These are phyloP conservation scores for Amphipoea oculea DNA, from an alignment of 2,888 invertebrate genomes.

Conservation along the genomic window DNA sequence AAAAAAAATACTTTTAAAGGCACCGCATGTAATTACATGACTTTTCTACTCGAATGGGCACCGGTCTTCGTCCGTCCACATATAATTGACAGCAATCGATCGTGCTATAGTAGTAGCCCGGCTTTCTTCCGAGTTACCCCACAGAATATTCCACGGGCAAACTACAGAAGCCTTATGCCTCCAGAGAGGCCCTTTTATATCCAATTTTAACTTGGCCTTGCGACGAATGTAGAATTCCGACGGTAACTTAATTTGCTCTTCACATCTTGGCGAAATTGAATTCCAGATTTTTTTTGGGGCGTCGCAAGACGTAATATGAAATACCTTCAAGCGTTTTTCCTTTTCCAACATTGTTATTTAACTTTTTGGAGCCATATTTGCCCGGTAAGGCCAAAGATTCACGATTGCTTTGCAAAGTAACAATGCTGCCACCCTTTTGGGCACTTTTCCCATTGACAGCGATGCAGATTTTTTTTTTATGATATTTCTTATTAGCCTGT, in stretches of 20 bases:
- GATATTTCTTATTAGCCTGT: no score
- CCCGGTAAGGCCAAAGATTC: background rate
- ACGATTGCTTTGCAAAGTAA: background rate
- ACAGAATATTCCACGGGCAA: slow-evolving; percentile 27
- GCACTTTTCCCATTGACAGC: background rate
- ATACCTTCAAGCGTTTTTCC: background rate
- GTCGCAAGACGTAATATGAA: slow-evolving; percentile 4
- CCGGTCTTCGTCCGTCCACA: background rate
- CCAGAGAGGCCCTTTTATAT: slow-evolving; percentile 46
- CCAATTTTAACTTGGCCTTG: slow-evolving; percentile 53
- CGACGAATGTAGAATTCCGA: slow-evolving; percentile 27
- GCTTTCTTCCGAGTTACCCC: slow-evolving; percentile 19
- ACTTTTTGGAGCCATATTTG: background rate
- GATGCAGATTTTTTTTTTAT: no score
- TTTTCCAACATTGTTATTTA: slow-evolving; percentile 6
- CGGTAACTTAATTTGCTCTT: slow-evolving; percentile 51
- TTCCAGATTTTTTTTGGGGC: slow-evolving; percentile 20
- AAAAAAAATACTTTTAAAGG: no score
- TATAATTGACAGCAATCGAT: slow-evolving; percentile 16
- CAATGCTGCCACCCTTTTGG: background rate
- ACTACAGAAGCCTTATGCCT: slow-evolving; percentile 55
- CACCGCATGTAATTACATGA: no score
- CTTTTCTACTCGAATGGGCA: slow-evolving; percentile 9
- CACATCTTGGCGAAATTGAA: slow-evolving; percentile 49
- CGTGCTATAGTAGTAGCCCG: background rate